phyloP scores from a whole-genome alignment of 1,140 invertebrate genomes.

The Samia ricini region DNA sequence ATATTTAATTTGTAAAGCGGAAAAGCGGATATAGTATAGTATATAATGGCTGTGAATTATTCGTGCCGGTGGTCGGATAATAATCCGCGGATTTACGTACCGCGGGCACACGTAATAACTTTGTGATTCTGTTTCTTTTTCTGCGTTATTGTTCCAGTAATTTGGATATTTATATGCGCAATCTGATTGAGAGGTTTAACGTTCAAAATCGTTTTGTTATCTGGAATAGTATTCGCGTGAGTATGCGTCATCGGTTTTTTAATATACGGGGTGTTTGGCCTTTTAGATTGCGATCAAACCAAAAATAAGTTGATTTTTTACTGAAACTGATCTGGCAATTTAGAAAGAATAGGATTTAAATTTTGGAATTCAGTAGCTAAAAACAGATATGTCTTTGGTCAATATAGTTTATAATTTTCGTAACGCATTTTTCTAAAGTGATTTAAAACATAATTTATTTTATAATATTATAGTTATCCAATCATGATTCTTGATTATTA shows the following conservation, averaged over 20 bases:
- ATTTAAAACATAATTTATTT: no score
- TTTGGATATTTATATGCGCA: slow-evolving; percentile 4
- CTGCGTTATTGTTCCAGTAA: no score
- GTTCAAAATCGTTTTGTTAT: neutral
- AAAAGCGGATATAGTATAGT: neutral
- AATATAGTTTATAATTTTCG: no score
- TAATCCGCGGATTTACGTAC: slow-evolving; percentile 4
- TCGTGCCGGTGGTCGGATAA: neutral
- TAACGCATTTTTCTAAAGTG: no score
- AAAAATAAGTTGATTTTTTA: no score
- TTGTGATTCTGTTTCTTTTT: slow-evolving; percentile 4
- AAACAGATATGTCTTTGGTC: no score
- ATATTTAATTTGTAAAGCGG: neutral
- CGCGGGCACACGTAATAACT: slow-evolving; percentile 4
- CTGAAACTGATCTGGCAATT: no score
- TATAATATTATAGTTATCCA: neutral
- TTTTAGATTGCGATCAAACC: no score
- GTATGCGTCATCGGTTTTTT: neutral
- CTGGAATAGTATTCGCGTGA: neutral
- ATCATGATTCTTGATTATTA: neutral
- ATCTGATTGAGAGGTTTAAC: slow-evolving; percentile 3
- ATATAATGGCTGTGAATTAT: neutral
- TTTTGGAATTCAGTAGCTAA: no score
- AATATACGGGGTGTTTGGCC: no score
- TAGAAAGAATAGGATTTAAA: no score